Percentiles rank a stretch among this genome's conserved stretches.
Evolutionary conservation across 2,113 vertebrate genomes (phyloP).

Genomic region (Motacilla tschutschensis): DNA sequence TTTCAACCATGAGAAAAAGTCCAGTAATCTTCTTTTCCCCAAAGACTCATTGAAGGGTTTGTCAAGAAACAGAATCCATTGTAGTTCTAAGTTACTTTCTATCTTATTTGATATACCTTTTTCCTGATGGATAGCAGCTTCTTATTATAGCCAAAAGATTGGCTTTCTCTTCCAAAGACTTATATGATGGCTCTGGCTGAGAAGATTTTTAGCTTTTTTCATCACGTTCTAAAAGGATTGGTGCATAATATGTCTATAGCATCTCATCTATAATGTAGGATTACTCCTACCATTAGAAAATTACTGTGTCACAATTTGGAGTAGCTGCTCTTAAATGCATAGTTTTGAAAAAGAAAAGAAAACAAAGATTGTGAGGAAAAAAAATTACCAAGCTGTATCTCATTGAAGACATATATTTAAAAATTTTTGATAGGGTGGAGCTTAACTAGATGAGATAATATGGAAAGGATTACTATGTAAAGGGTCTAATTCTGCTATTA

Average conservation of each 20-base stretch:
- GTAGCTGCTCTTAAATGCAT: not conserved
- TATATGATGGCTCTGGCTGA: not conserved
- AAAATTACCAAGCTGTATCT: not conserved
- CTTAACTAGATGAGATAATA: not conserved
- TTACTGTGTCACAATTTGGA: not conserved
- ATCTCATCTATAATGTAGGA: not conserved
- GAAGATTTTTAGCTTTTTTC: not conserved
- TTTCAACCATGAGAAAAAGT: not conserved
- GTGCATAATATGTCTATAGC: not conserved
- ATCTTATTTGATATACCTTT: conserved; percentile 30
- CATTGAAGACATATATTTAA: not conserved
- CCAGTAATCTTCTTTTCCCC: not conserved
- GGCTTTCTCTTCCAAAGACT: conserved; percentile 43
- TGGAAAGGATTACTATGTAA: not conserved
- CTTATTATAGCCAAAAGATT: conserved; percentile 27
- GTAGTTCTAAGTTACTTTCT: conserved; percentile 35
- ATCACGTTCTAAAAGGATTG: conserved; percentile 10
- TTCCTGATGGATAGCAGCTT: conserved; percentile 21
- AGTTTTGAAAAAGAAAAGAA: not conserved
- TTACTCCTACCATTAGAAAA: not conserved
- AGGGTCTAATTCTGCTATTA: not conserved
- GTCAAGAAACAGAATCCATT: conserved; percentile 6
- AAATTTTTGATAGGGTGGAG: not conserved
- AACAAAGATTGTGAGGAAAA: not conserved
- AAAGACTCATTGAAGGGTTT: conserved; percentile 12